phyloP scores from a whole-genome alignment of 2,113 vertebrate genomes.

The Vanacampus margaritifer region DNA sequence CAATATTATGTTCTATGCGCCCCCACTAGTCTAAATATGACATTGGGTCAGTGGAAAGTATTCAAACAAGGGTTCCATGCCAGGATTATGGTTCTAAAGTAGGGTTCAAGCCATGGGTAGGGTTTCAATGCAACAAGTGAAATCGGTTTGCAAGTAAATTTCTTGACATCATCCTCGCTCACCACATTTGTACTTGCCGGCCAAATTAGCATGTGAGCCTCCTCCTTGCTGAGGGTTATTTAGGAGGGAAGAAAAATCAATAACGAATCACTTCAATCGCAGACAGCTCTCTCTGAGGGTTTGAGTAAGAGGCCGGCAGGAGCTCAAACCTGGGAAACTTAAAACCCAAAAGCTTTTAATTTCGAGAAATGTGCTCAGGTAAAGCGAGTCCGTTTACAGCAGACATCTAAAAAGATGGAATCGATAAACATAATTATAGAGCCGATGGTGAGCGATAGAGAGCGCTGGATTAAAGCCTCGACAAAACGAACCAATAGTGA shows the following conservation, averaged over 20 bases:
- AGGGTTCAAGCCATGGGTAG: neutral
- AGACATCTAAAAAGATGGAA: slow-evolving; percentile 54
- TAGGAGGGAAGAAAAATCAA: slow-evolving; percentile 47
- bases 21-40: too few relatives aligned
- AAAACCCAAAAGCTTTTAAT: slow-evolving; percentile 51
- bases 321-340: slow-evolving; percentile 39
- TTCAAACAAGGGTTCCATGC: too few relatives aligned
- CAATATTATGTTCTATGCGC: too few relatives aligned
- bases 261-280: slow-evolving; percentile 36
- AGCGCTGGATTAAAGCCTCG: slow-evolving; percentile 47
- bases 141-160: slow-evolving; percentile 49
- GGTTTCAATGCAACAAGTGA: too few relatives aligned
- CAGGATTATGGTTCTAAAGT: neutral
- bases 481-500: neutral
- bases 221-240: slow-evolving; percentile 53
- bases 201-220: slow-evolving; percentile 39
- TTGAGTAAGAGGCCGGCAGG: slow-evolving; percentile 20
- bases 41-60: too few relatives aligned
- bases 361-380: slow-evolving; percentile 69
- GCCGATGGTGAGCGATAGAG: slow-evolving; percentile 50
- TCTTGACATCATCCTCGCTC: slow-evolving; percentile 58
- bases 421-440: slow-evolving; percentile 72
- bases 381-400: slow-evolving; percentile 64
- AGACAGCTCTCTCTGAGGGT: slow-evolving; percentile 22
- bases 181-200: slow-evolving; percentile 41